These are phyloP conservation scores for Lytechinus pictus DNA, from an alignment of 35 echinoderm and acorn worm species.

Conservation along the genomic window DNA sequence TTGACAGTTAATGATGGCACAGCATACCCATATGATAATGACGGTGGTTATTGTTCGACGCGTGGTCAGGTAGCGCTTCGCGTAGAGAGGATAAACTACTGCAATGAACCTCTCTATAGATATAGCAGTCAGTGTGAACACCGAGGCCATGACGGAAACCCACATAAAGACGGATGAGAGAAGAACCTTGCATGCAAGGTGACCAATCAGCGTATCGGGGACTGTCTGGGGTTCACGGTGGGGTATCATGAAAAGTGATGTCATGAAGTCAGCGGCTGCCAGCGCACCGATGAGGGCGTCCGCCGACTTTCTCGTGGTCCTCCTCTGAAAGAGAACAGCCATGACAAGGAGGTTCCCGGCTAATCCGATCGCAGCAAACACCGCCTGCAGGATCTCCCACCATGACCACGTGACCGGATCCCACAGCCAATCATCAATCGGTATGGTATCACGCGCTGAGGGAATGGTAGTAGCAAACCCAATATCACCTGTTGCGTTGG, in stretches of 20 bases:
- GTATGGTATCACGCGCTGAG: background rate
- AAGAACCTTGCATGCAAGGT: conserved; percentile 76
- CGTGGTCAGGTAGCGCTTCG: conserved; percentile 59
- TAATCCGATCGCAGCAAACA: conserved; percentile 70
- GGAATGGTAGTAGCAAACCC: background rate
- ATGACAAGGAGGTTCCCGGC: conserved; percentile 81
- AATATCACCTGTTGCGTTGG: background rate
- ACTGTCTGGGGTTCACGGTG: conserved; percentile 26
- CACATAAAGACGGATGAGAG: conserved; percentile 72
- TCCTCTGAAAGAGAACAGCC: conserved; percentile 62
- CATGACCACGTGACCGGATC: background rate
- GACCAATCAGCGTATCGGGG: background rate
- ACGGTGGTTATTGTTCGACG: conserved; percentile 49
- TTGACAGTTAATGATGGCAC: conserved; percentile 56
- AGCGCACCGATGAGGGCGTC: conserved; percentile 78
- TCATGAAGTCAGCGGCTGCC: conserved; percentile 76
- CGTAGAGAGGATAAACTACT: conserved; percentile 78
- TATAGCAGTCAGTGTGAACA: conserved; percentile 76
- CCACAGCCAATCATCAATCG: background rate
- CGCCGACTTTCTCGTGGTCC: conserved; percentile 53
- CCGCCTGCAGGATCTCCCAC: conserved; percentile 39
- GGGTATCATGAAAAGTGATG: conserved; percentile 78
- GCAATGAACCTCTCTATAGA: conserved; percentile 88
- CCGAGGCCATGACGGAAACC: conserved; percentile 75
- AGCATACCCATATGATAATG: conserved; percentile 55